Evolutionary conservation across 2,113 vertebrate species (phyloP), one percentile per base, ranked within the genome.

Genomic region (Chrysochloris asiatica): DNA sequence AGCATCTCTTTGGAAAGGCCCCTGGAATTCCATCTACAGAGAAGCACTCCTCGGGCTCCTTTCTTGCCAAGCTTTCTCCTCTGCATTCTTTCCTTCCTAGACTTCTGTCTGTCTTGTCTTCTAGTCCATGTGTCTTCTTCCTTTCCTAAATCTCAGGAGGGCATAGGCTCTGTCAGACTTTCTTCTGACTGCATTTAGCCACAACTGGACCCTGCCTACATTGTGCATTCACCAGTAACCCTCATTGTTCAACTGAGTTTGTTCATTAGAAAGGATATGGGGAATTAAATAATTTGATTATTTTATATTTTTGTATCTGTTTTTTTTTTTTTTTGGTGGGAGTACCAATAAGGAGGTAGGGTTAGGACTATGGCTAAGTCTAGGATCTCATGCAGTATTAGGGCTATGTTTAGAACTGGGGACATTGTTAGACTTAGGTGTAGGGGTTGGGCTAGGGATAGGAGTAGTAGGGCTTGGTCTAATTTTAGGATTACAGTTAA

Each of bases 261-360:
- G 38, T 65, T 63, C 90, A 59, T 22, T 89, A 86, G 79, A 82
- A 85, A 82, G 30, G 41, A 78, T 71, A 72, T 77, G 12, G 36
- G 77, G 41, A 87, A 89, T 91, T 38, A 94, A 90, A 90, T 22
- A 80, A 71, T 86, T 80, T 45, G 6, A 72, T 82, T 38, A 47
- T 24, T 9, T 9, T 9, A 50, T 54, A 14, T 48, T 69, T 80
- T 38, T 80, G n/a, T n/a, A n/a, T n/a, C n/a, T n/a, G n/a, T n/a
- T n/a, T n/a, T n/a, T n/a, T n/a, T n/a, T n/a, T n/a, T n/a, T n/a
- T n/a, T n/a, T n/a, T n/a, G n/a, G n/a, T n/a, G n/a, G n/a, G n/a
- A n/a, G n/a, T n/a, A n/a, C n/a, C n/a, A n/a, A n/a, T n/a, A n/a
- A n/a, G n/a, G n/a, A n/a, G n/a, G n/a, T n/a, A n/a, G n/a, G n/a